phyloP scores from a whole-genome alignment of 1,140 invertebrate genomes.

The Megathymus violae region DNA sequence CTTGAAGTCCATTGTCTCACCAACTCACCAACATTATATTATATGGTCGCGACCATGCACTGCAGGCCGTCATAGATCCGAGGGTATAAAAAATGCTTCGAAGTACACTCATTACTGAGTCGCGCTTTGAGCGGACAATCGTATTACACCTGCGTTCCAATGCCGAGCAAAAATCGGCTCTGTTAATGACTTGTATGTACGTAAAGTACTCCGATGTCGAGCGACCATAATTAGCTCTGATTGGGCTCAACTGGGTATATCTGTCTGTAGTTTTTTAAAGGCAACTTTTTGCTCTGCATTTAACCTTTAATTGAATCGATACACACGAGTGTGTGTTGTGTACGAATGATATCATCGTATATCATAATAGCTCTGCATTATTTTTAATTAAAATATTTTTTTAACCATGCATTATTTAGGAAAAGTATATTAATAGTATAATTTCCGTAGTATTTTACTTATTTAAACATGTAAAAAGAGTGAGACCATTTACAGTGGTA shows the following conservation, averaged over 20 bases:
- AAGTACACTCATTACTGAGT: slow-evolving; percentile 51
- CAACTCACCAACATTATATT: slow-evolving; percentile 60
- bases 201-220: slow-evolving; percentile 32
- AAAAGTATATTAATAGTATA: too few species aligned
- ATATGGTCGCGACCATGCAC: slow-evolving; percentile 47
- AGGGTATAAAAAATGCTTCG: slow-evolving; percentile 51
- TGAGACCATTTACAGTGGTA: too few species aligned
- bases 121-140: slow-evolving; percentile 49
- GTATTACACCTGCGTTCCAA: slow-evolving; percentile 37
- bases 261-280: slow-evolving; percentile 17
- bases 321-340: neutral
- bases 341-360: slow-evolving; percentile 9
- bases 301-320: slow-evolving; percentile 32
- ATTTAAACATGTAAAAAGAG: too few species aligned
- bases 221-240: slow-evolving; percentile 32
- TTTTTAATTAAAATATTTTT: too few species aligned
- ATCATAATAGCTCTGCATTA: too few species aligned
- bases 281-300: slow-evolving; percentile 24
- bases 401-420: too few species aligned
- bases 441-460: too few species aligned
- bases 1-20: slow-evolving; percentile 76
- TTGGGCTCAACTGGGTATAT: slow-evolving; percentile 28
- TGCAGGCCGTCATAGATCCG: slow-evolving; percentile 63
- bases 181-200: slow-evolving; percentile 32
- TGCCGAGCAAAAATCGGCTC: slow-evolving; percentile 24